Percentiles rank a stretch among this genome's conserved stretches.
phyloP scores from a whole-genome alignment of 2,888 invertebrate species.

The Drosophila seclusa region DNA sequence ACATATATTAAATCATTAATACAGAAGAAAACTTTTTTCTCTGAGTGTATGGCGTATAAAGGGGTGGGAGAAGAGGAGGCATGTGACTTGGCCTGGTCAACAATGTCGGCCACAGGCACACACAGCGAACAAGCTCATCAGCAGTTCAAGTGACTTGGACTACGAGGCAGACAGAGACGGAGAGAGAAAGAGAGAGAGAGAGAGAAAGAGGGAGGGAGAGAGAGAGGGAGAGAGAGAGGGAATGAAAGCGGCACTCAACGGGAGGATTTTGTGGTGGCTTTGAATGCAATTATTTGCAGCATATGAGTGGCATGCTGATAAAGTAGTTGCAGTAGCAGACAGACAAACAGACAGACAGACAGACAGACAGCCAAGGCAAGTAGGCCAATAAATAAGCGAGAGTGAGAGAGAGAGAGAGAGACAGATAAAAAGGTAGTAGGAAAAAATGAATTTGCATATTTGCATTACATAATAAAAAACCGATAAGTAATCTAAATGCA shows the following conservation, averaged over 20 bases:
- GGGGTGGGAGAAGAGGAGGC: neutral
- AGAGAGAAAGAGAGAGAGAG: neutral
- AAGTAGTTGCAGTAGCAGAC: conserved; percentile 1
- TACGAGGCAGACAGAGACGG: neutral
- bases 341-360: neutral
- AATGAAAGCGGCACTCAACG: neutral
- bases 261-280: conserved; percentile 41
- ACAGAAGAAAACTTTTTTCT: neutral
- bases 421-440: neutral
- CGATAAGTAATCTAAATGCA: conserved; percentile 27
- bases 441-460: conserved; percentile 14
- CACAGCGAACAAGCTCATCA: conserved; percentile 44
- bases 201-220: neutral
- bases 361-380: conserved; percentile 35
- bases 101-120: conserved; percentile 50
- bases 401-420: neutral
- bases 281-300: conserved; percentile 80
- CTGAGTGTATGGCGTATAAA: neutral
- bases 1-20: neutral
- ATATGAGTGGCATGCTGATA: conserved; percentile 62
- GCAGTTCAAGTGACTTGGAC: conserved; percentile 38
- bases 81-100: conserved; percentile 38
- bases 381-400: conserved; percentile 52
- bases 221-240: neutral
- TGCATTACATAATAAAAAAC: conserved; percentile 17